A percentile compares a stretch with the other conserved stretches of the same genome.
These are phyloP conservation scores for Chrysogorgia sp. DNA, from an alignment of 92 coral and sea anemone species.

Conservation along the genomic window DNA sequence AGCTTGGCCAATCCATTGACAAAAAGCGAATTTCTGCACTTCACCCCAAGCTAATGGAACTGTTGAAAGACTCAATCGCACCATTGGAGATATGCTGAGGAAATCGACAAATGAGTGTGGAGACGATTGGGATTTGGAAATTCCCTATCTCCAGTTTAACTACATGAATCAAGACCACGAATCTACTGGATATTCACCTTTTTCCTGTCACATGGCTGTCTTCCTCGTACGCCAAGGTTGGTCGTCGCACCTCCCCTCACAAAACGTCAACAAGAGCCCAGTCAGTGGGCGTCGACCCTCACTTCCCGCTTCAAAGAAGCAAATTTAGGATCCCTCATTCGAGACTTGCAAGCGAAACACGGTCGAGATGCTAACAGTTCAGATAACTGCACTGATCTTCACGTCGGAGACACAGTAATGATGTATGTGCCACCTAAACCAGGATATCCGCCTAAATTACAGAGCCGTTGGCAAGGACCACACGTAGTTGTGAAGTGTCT, in stretches of 20 bases:
- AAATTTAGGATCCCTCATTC: neutral
- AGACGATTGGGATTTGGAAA: conserved; percentile 47
- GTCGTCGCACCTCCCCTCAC: conserved; percentile 34
- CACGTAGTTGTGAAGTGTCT: conserved; percentile 52
- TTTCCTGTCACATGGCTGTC: conserved; percentile 33
- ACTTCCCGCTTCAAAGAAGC: conserved; percentile 41
- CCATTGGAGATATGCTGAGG: no score
- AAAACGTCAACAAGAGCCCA: neutral
- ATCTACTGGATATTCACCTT: conserved; percentile 43
- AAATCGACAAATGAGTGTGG: conserved; percentile 53
- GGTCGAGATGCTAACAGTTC: conserved; percentile 30
- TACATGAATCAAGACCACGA: conserved; percentile 27
- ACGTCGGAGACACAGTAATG: conserved; percentile 51
- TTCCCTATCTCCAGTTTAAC: conserved; percentile 28
- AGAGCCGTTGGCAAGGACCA: conserved; percentile 48
- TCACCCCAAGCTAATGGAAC: no score
- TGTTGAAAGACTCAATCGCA: no score
- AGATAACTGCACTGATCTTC: conserved; percentile 14
- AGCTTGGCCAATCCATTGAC: no score
- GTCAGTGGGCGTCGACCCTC: conserved; percentile 44
- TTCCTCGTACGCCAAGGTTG: conserved; percentile 34
- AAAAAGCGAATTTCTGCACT: no score
- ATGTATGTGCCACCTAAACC: conserved; percentile 49
- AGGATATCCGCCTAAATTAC: conserved; percentile 44
- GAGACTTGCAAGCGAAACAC: conserved; percentile 34